A percentile compares a stretch with the other conserved stretches of the same genome.
These are phyloP conservation scores for Apistogramma diplotaenia DNA, from an alignment of 2,113 vertebrate genomes.

Conservation along the genomic window DNA sequence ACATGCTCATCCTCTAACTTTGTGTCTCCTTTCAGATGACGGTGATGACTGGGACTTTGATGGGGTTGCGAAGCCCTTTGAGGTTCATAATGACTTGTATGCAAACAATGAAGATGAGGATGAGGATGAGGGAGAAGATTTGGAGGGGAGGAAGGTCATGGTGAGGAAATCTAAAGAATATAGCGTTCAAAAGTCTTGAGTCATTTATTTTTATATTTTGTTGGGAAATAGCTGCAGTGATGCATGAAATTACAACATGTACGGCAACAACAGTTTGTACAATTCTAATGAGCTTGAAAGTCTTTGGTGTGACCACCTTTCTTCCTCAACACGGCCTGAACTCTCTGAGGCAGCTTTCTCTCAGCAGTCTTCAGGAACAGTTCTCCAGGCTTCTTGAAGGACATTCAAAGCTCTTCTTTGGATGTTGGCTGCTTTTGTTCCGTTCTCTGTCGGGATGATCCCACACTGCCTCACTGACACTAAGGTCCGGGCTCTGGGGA, in stretches of 20 bases:
- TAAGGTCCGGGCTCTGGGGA: not conserved
- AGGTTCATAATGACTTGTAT: conserved; percentile 83
- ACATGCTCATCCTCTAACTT: not conserved
- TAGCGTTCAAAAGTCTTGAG: not conserved
- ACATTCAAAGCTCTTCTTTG: not conserved
- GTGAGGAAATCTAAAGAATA: conserved; percentile 62
- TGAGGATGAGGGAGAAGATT: conserved; percentile 75
- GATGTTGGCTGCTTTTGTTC: not conserved
- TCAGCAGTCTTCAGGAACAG: not conserved
- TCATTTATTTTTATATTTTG: not conserved
- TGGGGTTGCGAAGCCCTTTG: conserved; percentile 74
- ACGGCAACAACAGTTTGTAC: not conserved
- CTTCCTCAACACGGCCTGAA: no score
- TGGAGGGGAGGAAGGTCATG: conserved; percentile 86
- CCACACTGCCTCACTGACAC: not conserved
- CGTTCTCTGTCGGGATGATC: not conserved
- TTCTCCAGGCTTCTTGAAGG: not conserved
- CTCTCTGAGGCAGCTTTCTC: not conserved
- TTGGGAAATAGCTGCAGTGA: not conserved
- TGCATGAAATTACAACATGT: not conserved
- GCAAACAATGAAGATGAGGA: conserved; percentile 81
- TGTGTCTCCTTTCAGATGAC: conserved; percentile 76
- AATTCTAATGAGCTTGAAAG: not conserved
- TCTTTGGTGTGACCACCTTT: not conserved
- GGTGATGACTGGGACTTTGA: conserved; percentile 85